Evolutionary conservation across 1,140 invertebrate genomes (phyloP).

Genomic region (Drosophila sulfurigaster): DNA sequence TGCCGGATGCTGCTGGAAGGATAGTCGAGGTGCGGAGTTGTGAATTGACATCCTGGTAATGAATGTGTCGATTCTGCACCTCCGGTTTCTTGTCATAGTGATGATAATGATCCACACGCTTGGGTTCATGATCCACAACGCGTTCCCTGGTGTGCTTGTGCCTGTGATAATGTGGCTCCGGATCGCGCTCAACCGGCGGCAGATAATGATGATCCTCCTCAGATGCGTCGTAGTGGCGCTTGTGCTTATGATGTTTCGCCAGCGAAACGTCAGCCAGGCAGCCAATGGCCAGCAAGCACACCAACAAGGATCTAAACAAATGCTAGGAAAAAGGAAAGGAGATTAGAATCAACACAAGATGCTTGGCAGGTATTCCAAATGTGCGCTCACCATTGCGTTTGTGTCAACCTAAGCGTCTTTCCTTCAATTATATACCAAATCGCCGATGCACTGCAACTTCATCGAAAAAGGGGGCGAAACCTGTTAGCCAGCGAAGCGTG

Average conservation of each 20-base stretch:
- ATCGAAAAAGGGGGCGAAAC: slow-evolving; percentile 39
- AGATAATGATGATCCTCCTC: slow-evolving; percentile 66
- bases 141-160: slow-evolving; percentile 71
- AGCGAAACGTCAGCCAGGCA: slow-evolving; percentile 62
- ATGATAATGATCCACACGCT: slow-evolving; percentile 71
- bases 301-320: slow-evolving; percentile 36
- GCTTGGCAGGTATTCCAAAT: slow-evolving; percentile 12
- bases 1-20: slow-evolving; percentile 55
- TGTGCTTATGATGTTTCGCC: slow-evolving; percentile 62
- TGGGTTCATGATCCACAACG: slow-evolving; percentile 53
- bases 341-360: not conserved
- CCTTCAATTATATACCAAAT: slow-evolving; percentile 44
- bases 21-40: slow-evolving; percentile 46
- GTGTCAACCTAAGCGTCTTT: slow-evolving; percentile 7
- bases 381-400: slow-evolving; percentile 42
- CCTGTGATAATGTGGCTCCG: slow-evolving; percentile 62
- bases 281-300: slow-evolving; percentile 39
- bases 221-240: slow-evolving; percentile 54
- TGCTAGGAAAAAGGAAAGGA: slow-evolving; percentile 31
- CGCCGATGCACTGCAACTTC: slow-evolving; percentile 12
- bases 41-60: slow-evolving; percentile 58
- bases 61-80: slow-evolving; percentile 68
- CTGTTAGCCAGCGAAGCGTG: slow-evolving; percentile 68
- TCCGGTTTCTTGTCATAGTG: slow-evolving; percentile 73
- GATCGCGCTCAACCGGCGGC: slow-evolving; percentile 29